Evolutionary conservation across 2,888 invertebrate genomes (phyloP).

Genomic region (Cloeon dipterum): DNA sequence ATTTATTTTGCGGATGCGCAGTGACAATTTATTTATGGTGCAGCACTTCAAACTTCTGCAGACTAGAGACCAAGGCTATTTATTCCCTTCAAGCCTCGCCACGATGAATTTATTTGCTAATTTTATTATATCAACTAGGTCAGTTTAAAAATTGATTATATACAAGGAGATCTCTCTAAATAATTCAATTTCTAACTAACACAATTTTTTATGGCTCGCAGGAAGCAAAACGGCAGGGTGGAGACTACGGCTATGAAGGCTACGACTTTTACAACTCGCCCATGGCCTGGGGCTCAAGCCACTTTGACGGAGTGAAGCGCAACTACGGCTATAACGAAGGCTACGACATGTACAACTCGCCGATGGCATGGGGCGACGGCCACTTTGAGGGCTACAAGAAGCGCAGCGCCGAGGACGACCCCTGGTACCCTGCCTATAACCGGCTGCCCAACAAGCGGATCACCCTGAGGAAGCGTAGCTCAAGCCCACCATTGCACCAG

Average conservation of each 20-base stretch:
- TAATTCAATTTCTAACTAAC: too few species aligned
- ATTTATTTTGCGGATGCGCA: background rate
- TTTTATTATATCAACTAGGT: too few species aligned
- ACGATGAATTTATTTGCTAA: too few species aligned
- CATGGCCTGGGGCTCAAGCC: constrained; percentile 5
- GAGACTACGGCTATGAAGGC: constrained; percentile 4
- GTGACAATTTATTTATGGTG: too few species aligned
- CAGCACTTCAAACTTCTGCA: too few species aligned
- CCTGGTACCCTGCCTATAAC: constrained; percentile 1
- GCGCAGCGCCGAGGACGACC: constrained; percentile 6
- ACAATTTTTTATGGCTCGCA: too few species aligned
- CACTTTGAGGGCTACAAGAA: background rate
- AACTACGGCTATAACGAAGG: constrained; percentile 8
- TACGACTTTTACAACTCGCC: constrained; percentile 10
- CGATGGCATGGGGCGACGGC: constrained; percentile 6
- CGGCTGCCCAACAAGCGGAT: background rate
- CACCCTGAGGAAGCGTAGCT: background rate
- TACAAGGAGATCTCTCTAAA: too few species aligned
- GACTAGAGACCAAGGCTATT: too few species aligned
- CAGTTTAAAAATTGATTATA: too few species aligned
- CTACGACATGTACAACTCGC: constrained; percentile 10
- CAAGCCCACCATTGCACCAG: constrained; percentile 1
- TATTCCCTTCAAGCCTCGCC: too few species aligned
- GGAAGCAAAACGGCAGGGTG: constrained; percentile 5
- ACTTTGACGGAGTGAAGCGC: constrained; percentile 3